These are phyloP conservation scores for Glossophaga mutica DNA, from an alignment of 2,797 vertebrate species.

Conservation along the genomic window DNA sequence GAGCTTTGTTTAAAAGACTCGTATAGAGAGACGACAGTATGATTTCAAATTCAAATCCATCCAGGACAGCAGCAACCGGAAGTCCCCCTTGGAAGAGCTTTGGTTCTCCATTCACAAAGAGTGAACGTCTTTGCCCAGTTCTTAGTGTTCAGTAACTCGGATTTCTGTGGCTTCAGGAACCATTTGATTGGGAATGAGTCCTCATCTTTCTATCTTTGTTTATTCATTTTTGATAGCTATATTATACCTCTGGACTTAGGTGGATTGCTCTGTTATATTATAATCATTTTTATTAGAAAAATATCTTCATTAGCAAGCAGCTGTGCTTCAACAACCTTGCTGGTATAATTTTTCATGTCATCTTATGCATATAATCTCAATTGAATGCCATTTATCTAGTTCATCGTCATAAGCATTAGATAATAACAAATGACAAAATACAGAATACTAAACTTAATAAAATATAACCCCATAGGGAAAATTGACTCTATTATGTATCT, in stretches of 20 bases:
- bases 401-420: not conserved
- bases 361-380: not conserved
- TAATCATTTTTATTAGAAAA: not conserved
- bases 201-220: not conserved
- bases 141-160: not conserved
- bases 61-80: not conserved
- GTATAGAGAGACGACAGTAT: not conserved
- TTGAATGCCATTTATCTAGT: not conserved
- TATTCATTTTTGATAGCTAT: not conserved
- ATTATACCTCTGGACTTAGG: not conserved
- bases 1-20: not conserved
- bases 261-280: not conserved
- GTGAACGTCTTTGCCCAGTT: not conserved
- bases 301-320: not conserved
- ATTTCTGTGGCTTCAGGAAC: not conserved
- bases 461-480: not conserved
- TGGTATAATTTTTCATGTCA: constrained; percentile 27
- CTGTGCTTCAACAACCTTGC: not conserved
- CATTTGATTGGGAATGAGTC: not conserved
- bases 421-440: not conserved
- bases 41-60: not conserved
- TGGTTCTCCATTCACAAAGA: not conserved
- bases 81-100: not conserved
- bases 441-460: constrained; percentile 14
- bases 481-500: not conserved